Base-by-base conservation (phyloP, 2,797 vertebrate species). In the Silurus lanzhouensis region DNA sequence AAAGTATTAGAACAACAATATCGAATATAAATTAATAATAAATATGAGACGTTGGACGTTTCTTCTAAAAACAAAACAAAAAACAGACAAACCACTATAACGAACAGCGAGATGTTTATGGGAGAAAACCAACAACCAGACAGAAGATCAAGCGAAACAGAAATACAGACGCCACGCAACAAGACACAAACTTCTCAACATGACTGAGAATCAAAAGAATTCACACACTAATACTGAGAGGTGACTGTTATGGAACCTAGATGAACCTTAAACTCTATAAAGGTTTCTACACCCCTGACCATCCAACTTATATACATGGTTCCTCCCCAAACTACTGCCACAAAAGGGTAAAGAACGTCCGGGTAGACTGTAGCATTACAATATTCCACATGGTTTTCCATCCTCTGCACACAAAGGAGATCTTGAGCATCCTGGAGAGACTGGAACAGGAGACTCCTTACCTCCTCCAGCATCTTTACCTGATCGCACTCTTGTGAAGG, bases 1-100 rank as follows among this genome's bases (percentile, higher is more conserved):
- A 76, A 76, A 38, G 57, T 60, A 78, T 44, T 44, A 2, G 57
- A 78, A 60, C 55, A 90, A 97, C 98, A 95, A 99, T 93, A 92
- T 99, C 97, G 85, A 99, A 98, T 48, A 7, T 58, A 58, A 17
- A 58, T 17, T 14, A 38, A 38, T 38, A 38, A 38, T 38, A 38
- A 38, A 38, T 38, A 38, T 38, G 38, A 38, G 38, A 38, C 38
- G 2, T 31, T 31, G 38, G 38, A 38, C 2, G 38, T 38, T 38
- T 38, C 1, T 38, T 38, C 38, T 38, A 0, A 38, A 38, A 38
- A 38, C 38, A 38, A 38, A 38, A 38, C 2, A 38, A 31, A 31
- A 31, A 31, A 1, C 3, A 0, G 38, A 38, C 38, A 38, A 38
- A 38, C 38, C 38, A 38, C 38, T 38, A 38, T 38, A 38, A 38